Evolutionary conservation across 2,888 invertebrate species (phyloP).

Genomic region (Pycnomerus fuliginosus): DNA sequence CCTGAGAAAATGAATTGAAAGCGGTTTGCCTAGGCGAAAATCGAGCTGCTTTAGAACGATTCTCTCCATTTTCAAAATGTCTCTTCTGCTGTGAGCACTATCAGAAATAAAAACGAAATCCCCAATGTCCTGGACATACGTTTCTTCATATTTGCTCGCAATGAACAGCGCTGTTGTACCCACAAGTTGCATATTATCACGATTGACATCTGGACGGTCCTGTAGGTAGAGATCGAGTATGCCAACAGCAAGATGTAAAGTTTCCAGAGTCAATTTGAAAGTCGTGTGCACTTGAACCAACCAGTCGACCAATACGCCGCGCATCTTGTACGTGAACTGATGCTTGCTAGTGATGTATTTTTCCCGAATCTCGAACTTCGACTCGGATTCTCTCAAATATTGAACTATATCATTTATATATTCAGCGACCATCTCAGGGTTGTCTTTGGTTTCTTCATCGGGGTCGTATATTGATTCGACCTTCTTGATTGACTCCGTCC

Average conservation of each 20-base stretch:
- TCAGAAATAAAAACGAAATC: constrained; percentile 94
- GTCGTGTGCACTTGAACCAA: constrained; percentile 87
- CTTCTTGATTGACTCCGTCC: background rate
- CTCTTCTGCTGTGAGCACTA: constrained; percentile 74
- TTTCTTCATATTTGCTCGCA: constrained; percentile 94
- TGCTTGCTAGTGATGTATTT: constrained; percentile 68
- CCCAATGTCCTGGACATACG: constrained; percentile 79
- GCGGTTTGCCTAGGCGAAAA: constrained; percentile 81
- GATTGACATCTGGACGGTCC: constrained; percentile 52
- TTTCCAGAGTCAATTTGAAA: constrained; percentile 84
- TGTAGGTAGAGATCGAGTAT: constrained; percentile 67
- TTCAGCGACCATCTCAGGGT: constrained; percentile 76
- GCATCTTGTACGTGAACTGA: constrained; percentile 79
- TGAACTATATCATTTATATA: constrained; percentile 89
- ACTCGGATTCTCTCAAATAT: constrained; percentile 77
- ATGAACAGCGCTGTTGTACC: constrained; percentile 88
- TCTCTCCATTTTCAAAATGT: constrained; percentile 82
- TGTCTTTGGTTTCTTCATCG: constrained; percentile 61
- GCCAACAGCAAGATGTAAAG: constrained; percentile 83
- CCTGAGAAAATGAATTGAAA: constrained; percentile 86
- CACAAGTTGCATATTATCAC: constrained; percentile 71
- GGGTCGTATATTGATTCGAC: constrained; percentile 25
- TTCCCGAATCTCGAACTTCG: constrained; percentile 63
- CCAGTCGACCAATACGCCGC: constrained; percentile 90
- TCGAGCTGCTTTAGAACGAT: constrained; percentile 73